Evolutionary conservation across 92 coral and sea anemone genomes (phyloP).

Genomic region (Porites rus): DNA sequence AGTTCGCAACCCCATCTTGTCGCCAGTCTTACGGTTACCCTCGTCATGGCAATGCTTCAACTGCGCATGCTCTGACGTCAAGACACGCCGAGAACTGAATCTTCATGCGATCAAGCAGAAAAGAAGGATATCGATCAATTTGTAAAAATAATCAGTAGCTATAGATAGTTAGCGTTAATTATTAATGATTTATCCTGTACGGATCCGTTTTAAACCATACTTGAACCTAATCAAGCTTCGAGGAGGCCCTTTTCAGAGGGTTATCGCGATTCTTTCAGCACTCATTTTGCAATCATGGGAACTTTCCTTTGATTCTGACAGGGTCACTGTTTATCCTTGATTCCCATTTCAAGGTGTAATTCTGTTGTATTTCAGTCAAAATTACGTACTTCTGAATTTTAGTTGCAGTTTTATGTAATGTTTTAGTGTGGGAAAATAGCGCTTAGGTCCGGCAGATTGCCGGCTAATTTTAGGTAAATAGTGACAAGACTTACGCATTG

Average conservation of each 20-base stretch:
- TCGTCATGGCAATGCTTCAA: conserved; percentile 5
- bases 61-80: conserved; percentile 11
- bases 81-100: neutral
- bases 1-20: conserved; percentile 3
- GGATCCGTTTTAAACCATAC: neutral
- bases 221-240: neutral
- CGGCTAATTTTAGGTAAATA: no score
- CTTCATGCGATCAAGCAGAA: neutral
- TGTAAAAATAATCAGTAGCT: neutral
- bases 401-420: no score
- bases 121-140: neutral
- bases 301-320: no score
- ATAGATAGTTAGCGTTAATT: neutral
- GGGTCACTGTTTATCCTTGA: no score
- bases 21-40: neutral
- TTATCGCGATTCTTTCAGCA: neutral
- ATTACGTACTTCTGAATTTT: no score
- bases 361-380: no score
- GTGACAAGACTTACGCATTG: no score
- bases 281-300: neutral
- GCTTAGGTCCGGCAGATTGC: no score
- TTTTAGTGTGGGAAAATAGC: no score
- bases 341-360: no score
- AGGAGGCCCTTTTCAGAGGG: neutral
- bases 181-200: conserved; percentile 15